Percentiles rank a stretch among this genome's conserved stretches.
Evolutionary conservation across 2,113 vertebrate genomes (phyloP).

Genomic region (Pipa parva): DNA sequence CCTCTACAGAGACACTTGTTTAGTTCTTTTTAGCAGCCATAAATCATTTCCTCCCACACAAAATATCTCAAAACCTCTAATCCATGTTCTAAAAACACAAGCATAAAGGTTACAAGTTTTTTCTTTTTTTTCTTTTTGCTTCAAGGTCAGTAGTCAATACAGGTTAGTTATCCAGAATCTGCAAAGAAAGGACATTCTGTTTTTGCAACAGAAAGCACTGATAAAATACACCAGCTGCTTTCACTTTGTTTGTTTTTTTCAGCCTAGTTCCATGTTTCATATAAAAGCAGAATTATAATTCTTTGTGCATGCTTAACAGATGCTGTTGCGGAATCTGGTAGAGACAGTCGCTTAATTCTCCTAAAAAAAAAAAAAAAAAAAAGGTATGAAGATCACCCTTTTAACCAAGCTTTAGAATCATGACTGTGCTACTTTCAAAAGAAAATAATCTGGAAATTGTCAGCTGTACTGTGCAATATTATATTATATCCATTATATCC

Average conservation of each 20-base stretch:
- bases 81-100: not conserved
- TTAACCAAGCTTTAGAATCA: conserved; percentile 45
- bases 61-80: not conserved
- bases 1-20: not conserved
- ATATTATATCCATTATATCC: no score
- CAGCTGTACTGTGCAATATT: no score
- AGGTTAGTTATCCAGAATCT: conserved; percentile 25
- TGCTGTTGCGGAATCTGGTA: conserved; percentile 50
- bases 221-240: conserved; percentile 49
- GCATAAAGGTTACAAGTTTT: conserved; percentile 5
- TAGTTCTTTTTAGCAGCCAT: not conserved
- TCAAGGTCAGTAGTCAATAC: conserved; percentile 21
- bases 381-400: conserved; percentile 54
- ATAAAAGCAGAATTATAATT: conserved; percentile 51
- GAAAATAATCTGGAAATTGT: conserved; percentile 42
- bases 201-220: conserved; percentile 46
- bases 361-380: conserved; percentile 47
- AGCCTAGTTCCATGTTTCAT: conserved; percentile 54
- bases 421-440: conserved; percentile 38
- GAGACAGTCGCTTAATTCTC: conserved; percentile 43
- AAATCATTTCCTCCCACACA: not conserved
- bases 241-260: conserved; percentile 39
- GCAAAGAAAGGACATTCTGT: conserved; percentile 42
- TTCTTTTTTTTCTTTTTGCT: no score
- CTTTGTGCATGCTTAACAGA: conserved; percentile 47